Percentiles rank a stretch among this genome's conserved stretches.
Conservation (phyloP, 2,113 vertebrate species). For the Coturnix japonica region DNA sequence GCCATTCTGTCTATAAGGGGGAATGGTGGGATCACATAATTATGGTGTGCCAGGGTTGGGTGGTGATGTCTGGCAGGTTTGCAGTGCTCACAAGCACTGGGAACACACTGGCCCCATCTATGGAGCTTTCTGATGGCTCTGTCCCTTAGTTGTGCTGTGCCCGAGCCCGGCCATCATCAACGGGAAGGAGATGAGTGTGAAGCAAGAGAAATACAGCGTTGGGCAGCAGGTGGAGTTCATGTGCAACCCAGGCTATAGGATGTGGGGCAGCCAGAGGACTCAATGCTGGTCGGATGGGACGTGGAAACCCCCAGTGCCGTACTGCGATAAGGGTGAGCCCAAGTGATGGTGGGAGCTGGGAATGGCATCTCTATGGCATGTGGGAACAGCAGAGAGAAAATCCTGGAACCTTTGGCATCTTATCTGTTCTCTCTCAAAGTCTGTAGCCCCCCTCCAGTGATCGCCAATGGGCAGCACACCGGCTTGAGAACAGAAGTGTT, state of each 20-base stretch:
- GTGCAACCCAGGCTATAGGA: background rate
- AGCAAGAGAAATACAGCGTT: background rate
- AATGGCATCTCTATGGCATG: fast-evolving
- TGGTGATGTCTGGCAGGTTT: background rate
- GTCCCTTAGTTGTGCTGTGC: constrained; percentile 60
- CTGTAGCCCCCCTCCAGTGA: background rate
- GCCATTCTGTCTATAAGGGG: background rate
- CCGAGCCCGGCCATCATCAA: constrained; percentile 39
- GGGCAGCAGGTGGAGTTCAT: constrained; percentile 10
- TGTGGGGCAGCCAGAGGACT: constrained; percentile 54
- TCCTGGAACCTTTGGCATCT: fast-evolving
- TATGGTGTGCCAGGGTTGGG: fast-evolving
- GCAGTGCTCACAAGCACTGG: background rate
- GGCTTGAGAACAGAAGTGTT: background rate
- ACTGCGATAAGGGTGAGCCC: constrained; percentile 68
- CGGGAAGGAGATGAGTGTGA: background rate
- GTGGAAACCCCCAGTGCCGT: constrained; percentile 57
- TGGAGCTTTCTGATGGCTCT: background rate
- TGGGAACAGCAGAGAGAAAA: too few relatives aligned
- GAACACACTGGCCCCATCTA: background rate
- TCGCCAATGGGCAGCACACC: background rate
- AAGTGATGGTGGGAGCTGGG: fast-evolving
- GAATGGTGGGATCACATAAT: fast-evolving
- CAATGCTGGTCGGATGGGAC: constrained; percentile 41
- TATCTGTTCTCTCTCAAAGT: background rate